A percentile compares a stretch with the other conserved stretches of the same genome.
Evolutionary conservation across 2,888 invertebrate genomes (phyloP).

Genomic region (Coelogynopora nodosa): DNA sequence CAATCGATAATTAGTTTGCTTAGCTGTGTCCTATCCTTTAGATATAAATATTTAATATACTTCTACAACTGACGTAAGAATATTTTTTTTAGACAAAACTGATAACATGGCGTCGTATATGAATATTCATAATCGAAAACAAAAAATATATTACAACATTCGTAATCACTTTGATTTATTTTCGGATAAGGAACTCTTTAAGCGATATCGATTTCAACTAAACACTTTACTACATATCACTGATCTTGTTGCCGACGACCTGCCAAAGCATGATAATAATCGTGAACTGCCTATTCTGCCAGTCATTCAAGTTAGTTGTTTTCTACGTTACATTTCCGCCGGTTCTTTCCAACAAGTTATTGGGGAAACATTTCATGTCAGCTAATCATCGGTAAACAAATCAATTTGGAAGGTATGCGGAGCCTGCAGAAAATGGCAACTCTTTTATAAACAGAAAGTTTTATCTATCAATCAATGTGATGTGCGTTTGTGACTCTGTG

Average conservation of each 20-base stretch:
- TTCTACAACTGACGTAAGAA: not conserved
- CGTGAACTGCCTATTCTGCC: not conserved
- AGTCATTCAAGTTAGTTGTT: not conserved
- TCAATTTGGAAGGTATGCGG: too few species aligned
- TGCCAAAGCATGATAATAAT: not conserved
- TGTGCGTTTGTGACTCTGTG: too few species aligned
- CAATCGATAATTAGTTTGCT: not conserved
- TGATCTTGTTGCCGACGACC: not conserved
- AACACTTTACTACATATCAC: not conserved
- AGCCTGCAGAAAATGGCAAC: too few species aligned
- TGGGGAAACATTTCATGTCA: too few species aligned
- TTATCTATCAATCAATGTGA: too few species aligned
- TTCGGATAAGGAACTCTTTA: not conserved
- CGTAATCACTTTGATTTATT: not conserved
- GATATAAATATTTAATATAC: not conserved
- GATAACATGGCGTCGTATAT: not conserved
- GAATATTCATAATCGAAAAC: not conserved
- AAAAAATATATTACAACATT: not conserved
- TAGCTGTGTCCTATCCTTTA: not conserved
- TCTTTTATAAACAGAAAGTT: too few species aligned
- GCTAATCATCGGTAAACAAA: too few species aligned
- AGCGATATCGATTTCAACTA: not conserved
- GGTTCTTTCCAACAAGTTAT: too few species aligned
- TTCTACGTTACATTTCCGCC: too few species aligned
- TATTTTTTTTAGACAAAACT: not conserved